Conservation (phyloP, 1,140 invertebrate genomes). For the Thaumatotibia leucotreta region DNA sequence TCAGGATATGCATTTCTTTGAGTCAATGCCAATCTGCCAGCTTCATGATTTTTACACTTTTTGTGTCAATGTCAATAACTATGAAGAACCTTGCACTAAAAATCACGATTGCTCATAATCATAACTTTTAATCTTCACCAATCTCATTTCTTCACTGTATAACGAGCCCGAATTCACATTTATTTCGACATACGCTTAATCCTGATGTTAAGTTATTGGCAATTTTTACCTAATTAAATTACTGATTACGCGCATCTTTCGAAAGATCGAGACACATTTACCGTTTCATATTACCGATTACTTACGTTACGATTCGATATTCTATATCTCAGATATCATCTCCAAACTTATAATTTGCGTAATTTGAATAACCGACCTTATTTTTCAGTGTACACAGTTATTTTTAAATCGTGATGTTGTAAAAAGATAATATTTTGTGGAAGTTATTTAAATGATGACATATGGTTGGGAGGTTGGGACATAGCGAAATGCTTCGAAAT, state of each 20-base stretch:
- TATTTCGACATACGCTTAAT: neutral
- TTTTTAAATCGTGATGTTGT: neutral
- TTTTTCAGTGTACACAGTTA: neutral
- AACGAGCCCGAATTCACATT: neutral
- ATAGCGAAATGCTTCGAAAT: neutral
- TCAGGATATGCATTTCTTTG: no score
- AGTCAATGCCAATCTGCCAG: no score
- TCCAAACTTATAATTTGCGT: neutral
- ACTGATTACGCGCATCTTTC: neutral
- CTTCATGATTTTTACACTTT: no score
- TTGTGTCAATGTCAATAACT: neutral
- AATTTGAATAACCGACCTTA: neutral
- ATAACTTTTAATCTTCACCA: neutral
- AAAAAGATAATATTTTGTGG: neutral
- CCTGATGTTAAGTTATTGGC: neutral
- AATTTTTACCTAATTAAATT: neutral
- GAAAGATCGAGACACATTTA: neutral
- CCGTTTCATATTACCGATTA: neutral
- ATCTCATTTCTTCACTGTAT: neutral
- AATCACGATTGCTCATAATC: neutral
- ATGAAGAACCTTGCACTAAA: neutral
- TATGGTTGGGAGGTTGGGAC: neutral
- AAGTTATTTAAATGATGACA: neutral
- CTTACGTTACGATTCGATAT: neutral
- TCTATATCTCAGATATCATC: neutral